Evolutionary conservation across 2,888 invertebrate genomes (phyloP).

Genomic region (Aricia artaxerxes): DNA sequence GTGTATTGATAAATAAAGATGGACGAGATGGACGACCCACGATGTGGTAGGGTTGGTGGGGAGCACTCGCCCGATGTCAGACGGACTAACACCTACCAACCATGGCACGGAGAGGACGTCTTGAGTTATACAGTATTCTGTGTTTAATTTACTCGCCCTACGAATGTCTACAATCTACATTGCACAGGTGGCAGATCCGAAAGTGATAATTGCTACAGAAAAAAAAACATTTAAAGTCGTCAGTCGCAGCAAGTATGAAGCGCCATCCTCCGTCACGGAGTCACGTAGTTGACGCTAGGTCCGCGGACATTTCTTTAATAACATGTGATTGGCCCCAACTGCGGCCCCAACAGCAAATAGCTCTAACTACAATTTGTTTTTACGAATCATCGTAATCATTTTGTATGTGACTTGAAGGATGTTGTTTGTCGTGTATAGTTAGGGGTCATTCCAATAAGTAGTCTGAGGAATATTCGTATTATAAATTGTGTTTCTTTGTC

Average conservation of each 20-base stretch:
- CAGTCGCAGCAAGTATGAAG: conserved; percentile 5
- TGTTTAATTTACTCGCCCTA: too few relatives aligned
- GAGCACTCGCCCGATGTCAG: too few relatives aligned
- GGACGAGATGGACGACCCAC: too few relatives aligned
- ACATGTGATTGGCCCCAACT: conserved; percentile 46
- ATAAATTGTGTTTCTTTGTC: too few relatives aligned
- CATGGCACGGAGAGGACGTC: too few relatives aligned
- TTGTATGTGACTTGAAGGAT: conserved; percentile 5
- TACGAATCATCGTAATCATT: conserved; percentile 22
- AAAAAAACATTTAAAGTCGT: neutral
- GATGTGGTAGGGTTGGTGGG: too few relatives aligned
- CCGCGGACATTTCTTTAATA: conserved; percentile 51
- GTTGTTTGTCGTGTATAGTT: neutral
- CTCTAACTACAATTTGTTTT: conserved; percentile 30
- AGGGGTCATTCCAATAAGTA: neutral
- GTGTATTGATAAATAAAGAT: too few relatives aligned
- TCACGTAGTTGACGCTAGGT: conserved; percentile 56
- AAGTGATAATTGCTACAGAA: too few relatives aligned
- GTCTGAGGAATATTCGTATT: neutral
- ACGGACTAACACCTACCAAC: too few relatives aligned
- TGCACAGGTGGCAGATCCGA: too few relatives aligned
- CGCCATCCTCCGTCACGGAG: conserved; percentile 38
- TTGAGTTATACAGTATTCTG: too few relatives aligned
- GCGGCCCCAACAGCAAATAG: neutral
- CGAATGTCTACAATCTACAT: too few relatives aligned